Evolutionary conservation across 2,888 invertebrate species (phyloP), one percentile per base, ranked within the genome.

Genomic region (Drosophila maculinotata): DNA sequence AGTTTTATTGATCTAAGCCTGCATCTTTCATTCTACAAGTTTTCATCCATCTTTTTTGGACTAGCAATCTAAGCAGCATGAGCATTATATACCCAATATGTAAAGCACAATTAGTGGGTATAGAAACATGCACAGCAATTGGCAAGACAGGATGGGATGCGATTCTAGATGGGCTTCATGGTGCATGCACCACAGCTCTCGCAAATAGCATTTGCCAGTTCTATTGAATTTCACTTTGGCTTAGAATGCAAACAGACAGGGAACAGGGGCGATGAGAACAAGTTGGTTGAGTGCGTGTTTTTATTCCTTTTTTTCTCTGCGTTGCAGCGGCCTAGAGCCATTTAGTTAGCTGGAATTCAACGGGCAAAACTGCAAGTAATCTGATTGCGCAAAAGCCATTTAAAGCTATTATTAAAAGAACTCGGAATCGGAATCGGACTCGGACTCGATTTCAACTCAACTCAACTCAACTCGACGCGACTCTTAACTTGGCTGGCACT

Each of bases 351-450:
- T 73, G 76, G 65, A 68, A 79, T 65, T 49, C 52, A 62, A 41
- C 38, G 36, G 35, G 17, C 56, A 72, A 52, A 65, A 49, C 48
- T 56, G 54, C 54, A 57, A 57, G 49, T 44, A 67, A 84, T 84
- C 76, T 67, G 69, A 82, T 79, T 79, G 65, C 56, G 73, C 73
- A 63, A 76, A 76, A 72, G 31, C 52, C 56, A 76, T 70, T 85
- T 69, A 66, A 79, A 73, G 69, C 69, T 69, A 82, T 79, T 79
- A 69, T 82, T 82, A 79, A 76, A 65, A 82, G 80, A 83, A 69
- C 80, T 67, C 45, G 64, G 23, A 33, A 10, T 47, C 41, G 17
- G 30, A 56, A 51, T 33, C 25, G 12, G 25, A 42, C 42, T 36
- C 48, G 36, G 35, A 68, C 39, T 42, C 35, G 68, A 57, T 31